Evolutionary conservation across 2,888 invertebrate genomes (phyloP).

Genomic region (Acleris literana): DNA sequence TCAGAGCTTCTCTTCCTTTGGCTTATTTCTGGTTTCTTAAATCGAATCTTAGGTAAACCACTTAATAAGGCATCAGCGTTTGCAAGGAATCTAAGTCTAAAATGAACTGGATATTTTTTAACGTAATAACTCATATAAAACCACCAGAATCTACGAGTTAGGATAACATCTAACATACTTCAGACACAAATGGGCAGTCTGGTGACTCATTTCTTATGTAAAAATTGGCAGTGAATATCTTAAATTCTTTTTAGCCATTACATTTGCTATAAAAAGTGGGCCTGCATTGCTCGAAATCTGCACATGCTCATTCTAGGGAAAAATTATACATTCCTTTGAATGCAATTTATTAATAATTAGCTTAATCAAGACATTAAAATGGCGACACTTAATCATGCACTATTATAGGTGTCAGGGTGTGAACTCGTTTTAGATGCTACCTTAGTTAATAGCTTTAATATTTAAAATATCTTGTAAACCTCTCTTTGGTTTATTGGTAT

Average conservation of each 20-base stretch:
- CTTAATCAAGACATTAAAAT: slow-evolving; percentile 26
- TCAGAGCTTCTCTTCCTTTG: background rate
- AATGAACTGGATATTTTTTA: background rate
- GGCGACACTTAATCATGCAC: slow-evolving; percentile 9
- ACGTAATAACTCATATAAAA: background rate
- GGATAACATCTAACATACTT: slow-evolving; percentile 20
- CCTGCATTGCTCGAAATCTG: slow-evolving; percentile 24
- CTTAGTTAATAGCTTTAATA: background rate
- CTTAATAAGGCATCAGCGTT: background rate
- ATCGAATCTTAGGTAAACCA: too few relatives aligned
- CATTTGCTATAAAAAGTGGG: slow-evolving; percentile 37
- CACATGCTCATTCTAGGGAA: background rate
- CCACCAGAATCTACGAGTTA: background rate
- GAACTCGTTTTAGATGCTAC: background rate
- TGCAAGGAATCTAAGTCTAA: background rate
- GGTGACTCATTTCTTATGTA: background rate
- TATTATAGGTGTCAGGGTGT: slow-evolving; percentile 3
- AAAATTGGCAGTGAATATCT: slow-evolving; percentile 28
- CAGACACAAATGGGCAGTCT: background rate
- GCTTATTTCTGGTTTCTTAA: too few relatives aligned
- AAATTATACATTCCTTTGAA: slow-evolving; percentile 26
- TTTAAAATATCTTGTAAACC: too few relatives aligned
- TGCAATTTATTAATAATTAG: slow-evolving; percentile 23
- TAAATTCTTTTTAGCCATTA: slow-evolving; percentile 39
- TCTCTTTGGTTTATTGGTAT: too few relatives aligned